These are phyloP conservation scores for Bombus affinis DNA, from an alignment of 1,140 invertebrate genomes.

Conservation along the genomic window DNA sequence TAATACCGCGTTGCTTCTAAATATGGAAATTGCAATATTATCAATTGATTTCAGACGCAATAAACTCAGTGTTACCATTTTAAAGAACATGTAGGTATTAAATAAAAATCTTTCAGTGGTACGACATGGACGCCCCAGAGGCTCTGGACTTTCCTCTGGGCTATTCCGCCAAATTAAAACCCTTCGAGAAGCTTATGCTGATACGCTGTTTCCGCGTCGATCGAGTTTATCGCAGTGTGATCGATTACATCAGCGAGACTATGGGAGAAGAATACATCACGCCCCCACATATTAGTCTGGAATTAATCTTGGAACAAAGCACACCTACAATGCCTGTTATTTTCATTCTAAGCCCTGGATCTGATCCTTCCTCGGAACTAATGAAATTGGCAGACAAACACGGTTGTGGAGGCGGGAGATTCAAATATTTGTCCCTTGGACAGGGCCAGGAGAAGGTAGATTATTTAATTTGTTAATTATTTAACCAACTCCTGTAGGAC, in stretches of 20 bases:
- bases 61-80: no score
- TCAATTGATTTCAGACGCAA: no score
- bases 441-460: slow-evolving; percentile 92
- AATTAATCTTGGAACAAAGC: slow-evolving; percentile 92
- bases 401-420: slow-evolving; percentile 88
- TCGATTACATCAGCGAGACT: slow-evolving; percentile 89
- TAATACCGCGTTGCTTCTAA: no score
- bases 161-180: slow-evolving; percentile 86
- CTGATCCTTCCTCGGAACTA: slow-evolving; percentile 93
- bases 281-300: slow-evolving; percentile 91
- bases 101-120: slow-evolving; percentile 86
- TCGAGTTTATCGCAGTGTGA: slow-evolving; percentile 91
- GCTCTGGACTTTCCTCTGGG: slow-evolving; percentile 85
- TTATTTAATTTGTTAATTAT: background rate
- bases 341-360: slow-evolving; percentile 94
- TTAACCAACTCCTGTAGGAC: background rate
- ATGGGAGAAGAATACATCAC: slow-evolving; percentile 94
- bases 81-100: background rate
- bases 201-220: slow-evolving; percentile 93
- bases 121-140: slow-evolving; percentile 91
- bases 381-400: slow-evolving; percentile 91
- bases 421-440: slow-evolving; percentile 93
- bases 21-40: no score
- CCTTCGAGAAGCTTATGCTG: slow-evolving; percentile 91
- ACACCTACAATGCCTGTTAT: slow-evolving; percentile 90